Evolutionary conservation across 2,797 vertebrate species (phyloP).

Genomic region (Australoheros facetus): DNA sequence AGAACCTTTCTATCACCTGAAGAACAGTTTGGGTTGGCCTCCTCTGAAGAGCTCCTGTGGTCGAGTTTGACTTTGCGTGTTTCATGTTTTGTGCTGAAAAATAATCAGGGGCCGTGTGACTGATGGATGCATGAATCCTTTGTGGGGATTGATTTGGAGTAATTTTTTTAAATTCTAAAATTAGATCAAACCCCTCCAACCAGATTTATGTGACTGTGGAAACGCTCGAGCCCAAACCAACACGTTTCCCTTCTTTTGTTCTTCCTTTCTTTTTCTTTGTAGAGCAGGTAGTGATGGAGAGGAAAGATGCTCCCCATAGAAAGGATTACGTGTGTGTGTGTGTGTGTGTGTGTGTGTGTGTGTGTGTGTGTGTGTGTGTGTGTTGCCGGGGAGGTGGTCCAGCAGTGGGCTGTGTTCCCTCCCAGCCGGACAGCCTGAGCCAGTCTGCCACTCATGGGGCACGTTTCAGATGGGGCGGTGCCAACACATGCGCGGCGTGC

Average conservation of each 20-base stretch:
- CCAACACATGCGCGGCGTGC: conserved; percentile 40
- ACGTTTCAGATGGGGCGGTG: conserved; percentile 75
- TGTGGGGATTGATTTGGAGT: background rate
- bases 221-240: background rate
- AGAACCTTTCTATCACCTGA: background rate
- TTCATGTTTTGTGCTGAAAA: background rate
- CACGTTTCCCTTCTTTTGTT: background rate
- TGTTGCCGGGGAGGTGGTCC: conserved; percentile 65
- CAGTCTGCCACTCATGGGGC: conserved; percentile 80
- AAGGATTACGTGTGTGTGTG: conserved; percentile 33
- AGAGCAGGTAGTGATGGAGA: conserved; percentile 50
- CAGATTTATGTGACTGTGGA: too few relatives aligned
- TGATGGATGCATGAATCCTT: background rate
- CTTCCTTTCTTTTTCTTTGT: background rate
- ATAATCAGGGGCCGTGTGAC: background rate
- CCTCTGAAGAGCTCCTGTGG: background rate
- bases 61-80: background rate
- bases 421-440: conserved; percentile 76
- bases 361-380: conserved; percentile 11
- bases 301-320: conserved; percentile 54
- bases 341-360: conserved; percentile 25
- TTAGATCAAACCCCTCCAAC: too few relatives aligned
- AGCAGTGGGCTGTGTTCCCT: conserved; percentile 74
- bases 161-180: background rate
- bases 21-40: too few relatives aligned